Conservation (phyloP, 2,113 vertebrate genomes). For the Ia io region DNA sequence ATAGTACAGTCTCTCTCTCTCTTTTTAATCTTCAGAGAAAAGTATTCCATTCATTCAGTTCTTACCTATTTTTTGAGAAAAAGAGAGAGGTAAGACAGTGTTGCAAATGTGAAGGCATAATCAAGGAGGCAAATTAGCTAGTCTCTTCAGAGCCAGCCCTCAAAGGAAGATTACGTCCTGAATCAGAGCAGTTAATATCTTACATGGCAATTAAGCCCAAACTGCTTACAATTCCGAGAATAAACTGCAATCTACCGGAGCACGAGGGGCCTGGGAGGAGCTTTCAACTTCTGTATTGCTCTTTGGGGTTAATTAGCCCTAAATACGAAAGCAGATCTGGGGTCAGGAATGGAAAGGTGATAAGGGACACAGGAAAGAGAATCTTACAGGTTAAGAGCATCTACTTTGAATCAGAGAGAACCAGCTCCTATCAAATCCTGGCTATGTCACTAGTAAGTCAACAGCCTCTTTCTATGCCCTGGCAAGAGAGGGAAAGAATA, state of each 20-base stretch:
- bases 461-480: not conserved
- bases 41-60: not conserved
- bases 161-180: slow-evolving; percentile 16
- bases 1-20: not conserved
- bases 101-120: not conserved
- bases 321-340: not conserved
- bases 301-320: slow-evolving; percentile 29
- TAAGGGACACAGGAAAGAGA: not conserved
- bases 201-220: not conserved
- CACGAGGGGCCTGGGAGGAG: not conserved
- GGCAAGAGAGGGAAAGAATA: not conserved
- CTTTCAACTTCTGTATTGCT: slow-evolving; percentile 5
- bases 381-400: not conserved
- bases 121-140: slow-evolving; percentile 1
- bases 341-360: not conserved
- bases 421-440: not conserved
- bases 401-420: not conserved
- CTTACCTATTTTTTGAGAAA: slow-evolving; percentile 23
- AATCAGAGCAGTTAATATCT: not conserved
- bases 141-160: not conserved
- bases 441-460: not conserved
- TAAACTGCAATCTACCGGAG: not conserved
- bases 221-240: not conserved
- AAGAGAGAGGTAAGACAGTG: not conserved
- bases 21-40: not conserved